Evolutionary conservation across 2,797 vertebrate genomes (phyloP).

Genomic region (Myotis planiceps): DNA sequence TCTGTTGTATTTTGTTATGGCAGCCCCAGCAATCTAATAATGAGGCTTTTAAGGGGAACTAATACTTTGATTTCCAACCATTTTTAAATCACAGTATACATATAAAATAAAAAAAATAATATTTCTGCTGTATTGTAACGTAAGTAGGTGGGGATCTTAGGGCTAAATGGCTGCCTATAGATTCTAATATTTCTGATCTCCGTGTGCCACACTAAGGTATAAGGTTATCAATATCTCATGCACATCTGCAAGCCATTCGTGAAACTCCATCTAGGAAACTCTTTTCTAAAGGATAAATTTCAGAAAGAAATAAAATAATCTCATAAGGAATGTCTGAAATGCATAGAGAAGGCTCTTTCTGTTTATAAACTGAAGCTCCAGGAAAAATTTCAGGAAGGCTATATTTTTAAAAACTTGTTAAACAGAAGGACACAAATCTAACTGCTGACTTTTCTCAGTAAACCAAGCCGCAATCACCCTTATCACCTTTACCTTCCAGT

Average conservation of each 20-base stretch:
- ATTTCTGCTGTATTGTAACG: not conserved
- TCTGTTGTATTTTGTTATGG: not conserved
- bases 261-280: not conserved
- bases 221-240: not conserved
- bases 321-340: not conserved
- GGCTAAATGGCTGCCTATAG: not conserved
- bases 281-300: conserved; percentile 13
- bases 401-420: not conserved
- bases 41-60: not conserved
- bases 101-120: not conserved
- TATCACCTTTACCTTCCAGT: not conserved
- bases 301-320: not conserved
- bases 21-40: not conserved
- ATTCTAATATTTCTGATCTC: not conserved
- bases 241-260: not conserved
- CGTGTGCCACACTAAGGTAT: not conserved
- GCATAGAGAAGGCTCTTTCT: not conserved
- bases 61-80: not conserved
- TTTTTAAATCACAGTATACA: not conserved
- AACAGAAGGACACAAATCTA: not conserved
- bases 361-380: not conserved
- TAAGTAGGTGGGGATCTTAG: not conserved
- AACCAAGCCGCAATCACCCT: not conserved
- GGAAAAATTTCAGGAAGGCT: not conserved
- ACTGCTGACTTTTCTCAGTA: not conserved